Percentiles rank a stretch among this genome's conserved stretches.
Conservation (phyloP, 2,888 invertebrate genomes). For the Lobophora halterata region DNA sequence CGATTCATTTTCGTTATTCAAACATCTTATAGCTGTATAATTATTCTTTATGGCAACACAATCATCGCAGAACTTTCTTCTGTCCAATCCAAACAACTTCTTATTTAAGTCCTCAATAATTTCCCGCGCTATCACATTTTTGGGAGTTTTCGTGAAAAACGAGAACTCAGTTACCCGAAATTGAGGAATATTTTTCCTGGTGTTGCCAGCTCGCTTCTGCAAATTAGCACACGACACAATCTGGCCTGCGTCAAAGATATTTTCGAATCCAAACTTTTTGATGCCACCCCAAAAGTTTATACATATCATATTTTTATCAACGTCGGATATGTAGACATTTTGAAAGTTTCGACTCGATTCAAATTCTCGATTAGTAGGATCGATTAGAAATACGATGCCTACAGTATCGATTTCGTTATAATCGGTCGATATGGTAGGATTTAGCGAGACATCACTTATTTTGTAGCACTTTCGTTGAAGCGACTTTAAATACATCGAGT, state of each 20-base stretch:
- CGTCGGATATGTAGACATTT: slow-evolving; percentile 82
- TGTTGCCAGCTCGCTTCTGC: slow-evolving; percentile 78
- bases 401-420: slow-evolving; percentile 88
- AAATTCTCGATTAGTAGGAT: slow-evolving; percentile 65
- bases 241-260: slow-evolving; percentile 80
- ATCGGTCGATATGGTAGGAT: slow-evolving; percentile 44
- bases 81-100: slow-evolving; percentile 37
- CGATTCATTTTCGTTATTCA: slow-evolving; percentile 52
- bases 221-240: slow-evolving; percentile 83
- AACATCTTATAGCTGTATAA: slow-evolving; percentile 35
- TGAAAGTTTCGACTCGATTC: slow-evolving; percentile 68
- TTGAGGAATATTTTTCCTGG: slow-evolving; percentile 75
- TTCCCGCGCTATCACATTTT: slow-evolving; percentile 67
- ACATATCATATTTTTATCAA: slow-evolving; percentile 72
- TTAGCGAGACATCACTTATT: slow-evolving; percentile 67
- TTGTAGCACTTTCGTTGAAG: slow-evolving; percentile 61
- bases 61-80: slow-evolving; percentile 50
- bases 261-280: slow-evolving; percentile 72
- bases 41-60: slow-evolving; percentile 57
- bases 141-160: slow-evolving; percentile 82
- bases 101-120: slow-evolving; percentile 67
- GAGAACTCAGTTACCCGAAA: slow-evolving; percentile 83
- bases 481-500: slow-evolving; percentile 33
- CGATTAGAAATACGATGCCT: slow-evolving; percentile 83
- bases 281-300: slow-evolving; percentile 80